A percentile compares a stretch with the other conserved stretches of the same genome.
Conservation (phyloP, 2,797 vertebrate species). For the Numenius phaeopus region DNA sequence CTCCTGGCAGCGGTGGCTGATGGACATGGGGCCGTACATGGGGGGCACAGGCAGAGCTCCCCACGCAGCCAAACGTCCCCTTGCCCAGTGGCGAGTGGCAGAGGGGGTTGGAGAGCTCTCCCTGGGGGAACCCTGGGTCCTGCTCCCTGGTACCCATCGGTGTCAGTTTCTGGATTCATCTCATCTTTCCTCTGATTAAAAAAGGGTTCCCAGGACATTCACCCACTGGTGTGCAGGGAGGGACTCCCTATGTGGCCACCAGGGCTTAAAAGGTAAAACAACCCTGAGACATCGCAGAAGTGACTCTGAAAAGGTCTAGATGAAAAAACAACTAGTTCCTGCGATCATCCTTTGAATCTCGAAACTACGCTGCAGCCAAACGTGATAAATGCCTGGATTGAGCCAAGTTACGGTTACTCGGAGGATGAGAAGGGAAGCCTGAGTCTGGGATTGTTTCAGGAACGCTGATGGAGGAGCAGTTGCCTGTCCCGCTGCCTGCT, state of each 20-base stretch:
- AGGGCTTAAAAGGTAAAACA: background rate
- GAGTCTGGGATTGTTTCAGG: background rate
- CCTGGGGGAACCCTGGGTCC: accelerated
- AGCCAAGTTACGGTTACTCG: background rate
- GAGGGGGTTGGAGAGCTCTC: background rate
- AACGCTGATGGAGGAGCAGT: background rate
- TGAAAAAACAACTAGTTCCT: background rate
- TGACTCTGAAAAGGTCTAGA: background rate
- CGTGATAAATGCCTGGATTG: background rate
- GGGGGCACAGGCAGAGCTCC: background rate
- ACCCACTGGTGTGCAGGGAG: background rate
- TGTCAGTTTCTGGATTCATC: background rate
- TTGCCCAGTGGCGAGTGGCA: accelerated
- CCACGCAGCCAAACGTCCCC: background rate
- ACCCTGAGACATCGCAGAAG: background rate
- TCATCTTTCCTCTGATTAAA: background rate
- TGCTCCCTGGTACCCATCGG: background rate
- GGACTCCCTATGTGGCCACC: background rate
- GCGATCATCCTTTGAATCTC: background rate
- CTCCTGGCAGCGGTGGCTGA: background rate
- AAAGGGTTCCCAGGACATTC: background rate
- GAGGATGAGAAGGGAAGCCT: background rate
- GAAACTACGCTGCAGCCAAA: background rate
- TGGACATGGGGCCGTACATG: accelerated
- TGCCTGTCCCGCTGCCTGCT: accelerated